Evolutionary conservation across 2,797 vertebrate genomes (phyloP), one percentile per base, ranked within the genome.

Genomic region (Smutsia temminckii): DNA sequence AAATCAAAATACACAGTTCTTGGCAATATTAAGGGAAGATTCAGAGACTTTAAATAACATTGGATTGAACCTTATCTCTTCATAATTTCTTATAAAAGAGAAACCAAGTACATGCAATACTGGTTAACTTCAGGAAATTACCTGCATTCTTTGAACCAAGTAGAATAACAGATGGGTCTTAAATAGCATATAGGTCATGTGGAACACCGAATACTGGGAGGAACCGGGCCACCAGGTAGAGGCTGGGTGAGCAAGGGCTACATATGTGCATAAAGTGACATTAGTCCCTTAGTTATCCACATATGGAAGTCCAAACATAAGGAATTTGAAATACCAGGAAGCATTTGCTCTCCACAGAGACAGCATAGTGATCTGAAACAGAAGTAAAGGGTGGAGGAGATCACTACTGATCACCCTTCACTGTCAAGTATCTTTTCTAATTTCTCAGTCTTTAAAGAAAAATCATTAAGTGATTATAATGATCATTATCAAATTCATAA

Each of bases 221-320:
- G 9, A 25, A 32, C 27, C 3, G 4, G 9, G 3, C 14, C 6
- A 0, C 55, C 57, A 2, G 4, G 8, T 20, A 25, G 17, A 64
- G 46, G 61, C 10, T 23, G 25, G 37, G 25, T 34, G 10, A 75
- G 32, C 69, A 68, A 55, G 14, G 46, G 8, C 80, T 32, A 21
- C 4, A 12, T 11, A 6, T 51, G 59, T 57, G 49, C n/a, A 61
- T 46, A 59, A 21, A 49, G 13, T n/a, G 20, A 37, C 5, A 23
- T n/a, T 69, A 2, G 2, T 51, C 53, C 29, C 6, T 27, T 49
- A 17, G 13, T 74, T 57, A 32, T 11, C 2, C 21, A 25, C 20
- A 37, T 21, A 14, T 6, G 2, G 25, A 25, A 55, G 29, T 57
- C 34, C n/a, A 79, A 13, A 14, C n/a, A 23, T 64, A 40, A 40